These are phyloP conservation scores for Ambastaia sidthimunki DNA, from an alignment of 2,797 vertebrate species.

Conservation along the genomic window DNA sequence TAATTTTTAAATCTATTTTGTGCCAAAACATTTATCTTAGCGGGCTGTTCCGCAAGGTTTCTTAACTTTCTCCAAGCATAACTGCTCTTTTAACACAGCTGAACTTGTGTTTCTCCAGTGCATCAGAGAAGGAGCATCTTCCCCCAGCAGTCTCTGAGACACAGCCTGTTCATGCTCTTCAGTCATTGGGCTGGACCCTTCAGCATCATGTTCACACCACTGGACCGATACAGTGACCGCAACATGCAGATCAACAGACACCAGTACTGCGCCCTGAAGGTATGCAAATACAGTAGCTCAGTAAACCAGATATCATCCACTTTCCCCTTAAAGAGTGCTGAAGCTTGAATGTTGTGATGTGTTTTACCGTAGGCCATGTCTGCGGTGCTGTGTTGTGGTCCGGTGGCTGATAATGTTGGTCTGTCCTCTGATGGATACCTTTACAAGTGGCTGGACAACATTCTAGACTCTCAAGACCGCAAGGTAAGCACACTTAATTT, in stretches of 20 bases:
- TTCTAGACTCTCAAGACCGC: constrained; percentile 98
- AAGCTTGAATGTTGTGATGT: constrained; percentile 1
- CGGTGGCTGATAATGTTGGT: constrained; percentile 97
- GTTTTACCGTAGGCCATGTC: constrained; percentile 88
- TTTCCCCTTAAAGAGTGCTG: neutral
- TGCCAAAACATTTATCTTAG: no score
- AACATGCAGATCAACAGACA: constrained; percentile 99
- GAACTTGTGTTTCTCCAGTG: constrained; percentile 74
- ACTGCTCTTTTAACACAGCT: neutral
- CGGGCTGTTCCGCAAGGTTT: neutral
- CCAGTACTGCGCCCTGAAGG: constrained; percentile 98
- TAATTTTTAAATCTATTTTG: no score
- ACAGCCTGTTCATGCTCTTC: constrained; percentile 99
- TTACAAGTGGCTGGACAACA: constrained; percentile 99
- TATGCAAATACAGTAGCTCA: constrained; percentile 62
- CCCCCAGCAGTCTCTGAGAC: constrained; percentile 96
- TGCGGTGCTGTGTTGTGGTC: constrained; percentile 97
- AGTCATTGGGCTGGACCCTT: constrained; percentile 99
- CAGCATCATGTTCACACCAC: constrained; percentile 99
- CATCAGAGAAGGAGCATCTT: constrained; percentile 98
- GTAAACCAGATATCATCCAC: neutral
- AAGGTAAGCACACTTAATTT: constrained; percentile 79
- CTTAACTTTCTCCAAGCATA: neutral
- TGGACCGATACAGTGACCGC: constrained; percentile 98
- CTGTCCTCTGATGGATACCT: constrained; percentile 98